phyloP scores from a whole-genome alignment of 2,888 invertebrate genomes.

The Chaetogeoica ovagalla region DNA sequence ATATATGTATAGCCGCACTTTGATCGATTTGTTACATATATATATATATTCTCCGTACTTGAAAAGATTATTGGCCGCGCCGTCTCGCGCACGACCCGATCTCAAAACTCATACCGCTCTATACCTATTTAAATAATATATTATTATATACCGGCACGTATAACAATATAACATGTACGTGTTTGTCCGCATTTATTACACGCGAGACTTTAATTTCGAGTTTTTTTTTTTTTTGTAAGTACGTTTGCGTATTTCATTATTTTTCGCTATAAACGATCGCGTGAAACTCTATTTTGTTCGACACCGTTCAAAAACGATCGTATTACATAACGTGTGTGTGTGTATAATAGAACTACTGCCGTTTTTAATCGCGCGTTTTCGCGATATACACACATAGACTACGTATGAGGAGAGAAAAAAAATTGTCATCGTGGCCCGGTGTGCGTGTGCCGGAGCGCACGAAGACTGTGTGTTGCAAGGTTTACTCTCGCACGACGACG shows the following conservation, averaged over 20 bases:
- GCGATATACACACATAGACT: neutral
- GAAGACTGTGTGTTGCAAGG: neutral
- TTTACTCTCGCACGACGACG: constrained; percentile 25
- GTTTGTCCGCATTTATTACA: no score
- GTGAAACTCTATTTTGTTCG: constrained; percentile 7
- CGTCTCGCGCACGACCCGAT: neutral
- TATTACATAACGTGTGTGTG: neutral
- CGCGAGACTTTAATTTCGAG: no score
- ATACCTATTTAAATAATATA: neutral
- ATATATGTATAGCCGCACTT: neutral
- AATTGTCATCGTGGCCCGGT: neutral
- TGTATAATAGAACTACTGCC: constrained; percentile 5
- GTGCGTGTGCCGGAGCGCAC: neutral
- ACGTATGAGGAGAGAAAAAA: neutral
- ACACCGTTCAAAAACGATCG: neutral
- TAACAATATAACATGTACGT: neutral
- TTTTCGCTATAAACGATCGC: constrained; percentile 21
- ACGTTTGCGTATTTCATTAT: neutral
- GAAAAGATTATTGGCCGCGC: neutral
- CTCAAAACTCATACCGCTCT: no score
- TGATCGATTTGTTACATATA: constrained; percentile 11
- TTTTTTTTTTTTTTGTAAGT: neutral
- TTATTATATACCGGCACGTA: neutral
- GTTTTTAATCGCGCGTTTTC: constrained; percentile 26
- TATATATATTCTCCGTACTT: neutral